phyloP scores from a whole-genome alignment of 2,888 invertebrate species.

The Plebejus argus region DNA sequence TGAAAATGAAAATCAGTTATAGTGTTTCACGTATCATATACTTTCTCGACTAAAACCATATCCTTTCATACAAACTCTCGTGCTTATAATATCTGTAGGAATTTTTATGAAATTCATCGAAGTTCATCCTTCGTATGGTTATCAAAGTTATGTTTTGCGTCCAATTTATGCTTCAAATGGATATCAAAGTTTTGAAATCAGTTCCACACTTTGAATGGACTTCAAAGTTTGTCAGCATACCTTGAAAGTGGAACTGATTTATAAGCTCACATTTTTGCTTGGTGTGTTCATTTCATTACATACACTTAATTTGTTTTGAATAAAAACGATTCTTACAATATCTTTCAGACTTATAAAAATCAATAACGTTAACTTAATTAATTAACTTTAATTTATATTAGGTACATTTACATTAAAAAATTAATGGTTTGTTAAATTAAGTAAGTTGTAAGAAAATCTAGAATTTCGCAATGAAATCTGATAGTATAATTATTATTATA shows the following conservation, averaged over 20 bases:
- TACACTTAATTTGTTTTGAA: slow-evolving; percentile 11
- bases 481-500: too few species aligned
- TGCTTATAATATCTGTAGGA: neutral
- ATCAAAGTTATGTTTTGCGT: neutral
- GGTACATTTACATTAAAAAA: too few species aligned
- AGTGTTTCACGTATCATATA: too few species aligned
- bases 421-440: too few species aligned
- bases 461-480: too few species aligned
- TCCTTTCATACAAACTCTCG: neutral
- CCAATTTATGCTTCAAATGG: neutral
- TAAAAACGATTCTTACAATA: slow-evolving; percentile 11
- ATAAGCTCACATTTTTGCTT: neutral
- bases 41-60: too few species aligned
- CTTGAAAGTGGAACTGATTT: slow-evolving; percentile 4
- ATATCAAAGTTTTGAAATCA: slow-evolving; percentile 10
- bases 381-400: too few species aligned
- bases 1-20: too few species aligned
- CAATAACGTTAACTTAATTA: too few species aligned
- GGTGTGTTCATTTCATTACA: slow-evolving; percentile 16
- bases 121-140: neutral
- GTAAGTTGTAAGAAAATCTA: too few species aligned
- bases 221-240: neutral
- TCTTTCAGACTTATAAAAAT: neutral
- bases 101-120: neutral
- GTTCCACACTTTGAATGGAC: neutral